Conservation (phyloP, 1,140 invertebrate genomes). For the Tetragnatha versicolor region DNA sequence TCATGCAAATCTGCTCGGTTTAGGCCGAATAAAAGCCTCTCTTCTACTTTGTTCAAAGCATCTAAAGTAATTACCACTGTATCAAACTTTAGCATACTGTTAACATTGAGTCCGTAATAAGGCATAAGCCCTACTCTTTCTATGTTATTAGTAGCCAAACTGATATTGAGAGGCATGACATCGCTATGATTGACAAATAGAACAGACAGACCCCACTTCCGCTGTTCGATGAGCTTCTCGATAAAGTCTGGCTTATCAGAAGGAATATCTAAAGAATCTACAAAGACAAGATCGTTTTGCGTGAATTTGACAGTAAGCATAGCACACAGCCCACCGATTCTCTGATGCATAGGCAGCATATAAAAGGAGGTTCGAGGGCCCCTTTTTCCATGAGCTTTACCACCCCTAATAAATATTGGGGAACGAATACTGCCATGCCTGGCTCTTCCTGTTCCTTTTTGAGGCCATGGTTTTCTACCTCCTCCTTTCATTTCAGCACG, state of each 20-base stretch:
- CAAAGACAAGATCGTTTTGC: conserved; percentile 93
- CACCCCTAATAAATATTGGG: conserved; percentile 76
- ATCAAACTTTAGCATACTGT: conserved; percentile 92
- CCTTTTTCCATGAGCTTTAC: conserved; percentile 84
- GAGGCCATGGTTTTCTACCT: conserved; percentile 91
- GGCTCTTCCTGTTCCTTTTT: conserved; percentile 89
- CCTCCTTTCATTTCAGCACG: conserved; percentile 86
- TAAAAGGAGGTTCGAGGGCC: conserved; percentile 89
- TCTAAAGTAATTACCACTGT: conserved; percentile 87
- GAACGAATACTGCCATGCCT: conserved; percentile 91
- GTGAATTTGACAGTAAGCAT: conserved; percentile 89
- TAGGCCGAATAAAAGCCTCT: conserved; percentile 80
- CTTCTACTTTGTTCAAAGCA: conserved; percentile 86
- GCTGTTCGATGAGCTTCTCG: conserved; percentile 77
- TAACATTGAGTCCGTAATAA: conserved; percentile 82
- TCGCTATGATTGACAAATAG: conserved; percentile 86
- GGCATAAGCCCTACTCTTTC: conserved; percentile 94
- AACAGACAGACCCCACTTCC: conserved; percentile 95
- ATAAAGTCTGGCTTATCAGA: conserved; percentile 81
- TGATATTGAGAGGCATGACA: conserved; percentile 85
- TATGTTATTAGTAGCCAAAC: conserved; percentile 77
- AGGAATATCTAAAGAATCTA: conserved; percentile 85
- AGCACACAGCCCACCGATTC: conserved; percentile 81
- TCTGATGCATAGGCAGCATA: conserved; percentile 81
- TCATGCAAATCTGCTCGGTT: conserved; percentile 70